Evolutionary conservation across 2,888 invertebrate genomes (phyloP), one percentile per base, ranked within the genome.

Genomic region (Xylocampa areola): DNA sequence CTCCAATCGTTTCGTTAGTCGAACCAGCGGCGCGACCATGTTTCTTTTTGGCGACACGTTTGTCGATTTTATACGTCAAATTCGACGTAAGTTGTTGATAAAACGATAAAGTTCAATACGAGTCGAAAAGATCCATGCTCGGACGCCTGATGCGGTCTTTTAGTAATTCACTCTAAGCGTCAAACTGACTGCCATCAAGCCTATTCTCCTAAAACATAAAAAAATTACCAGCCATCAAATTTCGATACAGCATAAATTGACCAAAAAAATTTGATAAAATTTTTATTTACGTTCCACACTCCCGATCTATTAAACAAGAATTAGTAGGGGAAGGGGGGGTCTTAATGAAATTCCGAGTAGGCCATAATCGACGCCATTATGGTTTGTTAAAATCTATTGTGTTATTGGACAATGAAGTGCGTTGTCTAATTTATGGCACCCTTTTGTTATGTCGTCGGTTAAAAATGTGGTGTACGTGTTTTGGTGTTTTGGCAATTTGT

Each of bases 351-450:
- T 90, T 89, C 88, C 87, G 52, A 69, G 68, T 71, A 62, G 41
- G 54, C 62, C 73, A 73, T 89, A 90, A 91, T 89, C 87, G 86
- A 77, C 67, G 76, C 85, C 76, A 88, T 90, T 89, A 88, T 80
- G 81, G 80, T 83, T 89, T 80, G 88, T 91, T 91, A 89, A 84
- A 84, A 84, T 82, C 89, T 86, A 91, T 91, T 90, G 90, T 89
- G 63, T 37, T 71, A 64, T 70, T 81, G 79, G 84, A 89, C 89
- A 90, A 90, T 86, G 68, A 79, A 77, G 79, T 81, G 76, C 70
- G 74, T 70, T 74, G 68, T 70, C 69, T 86, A 86, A 87, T 88
- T 84, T 85, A 82, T 82, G 60, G 45, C 13, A 39, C 43, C 68
- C 68, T 67, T 79, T 74, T 68, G 76, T 66, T 57, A 23, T n/a